Percentiles rank a stretch among this genome's conserved stretches.
phyloP scores from a whole-genome alignment of 2,113 vertebrate species.

The Phocoena phocoena region DNA sequence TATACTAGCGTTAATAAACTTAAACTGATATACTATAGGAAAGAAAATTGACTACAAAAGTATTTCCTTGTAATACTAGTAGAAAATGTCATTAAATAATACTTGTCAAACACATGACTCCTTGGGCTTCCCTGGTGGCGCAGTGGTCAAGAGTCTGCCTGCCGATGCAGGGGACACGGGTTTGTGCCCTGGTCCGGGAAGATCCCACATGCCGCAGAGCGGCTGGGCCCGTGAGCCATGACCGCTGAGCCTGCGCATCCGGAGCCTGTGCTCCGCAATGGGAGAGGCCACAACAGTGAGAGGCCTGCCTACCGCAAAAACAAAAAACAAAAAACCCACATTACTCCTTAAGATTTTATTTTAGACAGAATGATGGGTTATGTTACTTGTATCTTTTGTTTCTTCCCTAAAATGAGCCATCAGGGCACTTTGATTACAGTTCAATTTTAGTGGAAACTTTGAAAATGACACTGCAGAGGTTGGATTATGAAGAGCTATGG shows the following conservation, averaged over 20 bases:
- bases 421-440: background rate
- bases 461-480: background rate
- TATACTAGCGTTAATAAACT: background rate
- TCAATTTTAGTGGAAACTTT: conserved; percentile 45
- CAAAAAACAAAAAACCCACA: too few relatives aligned
- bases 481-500: background rate
- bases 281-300: too few relatives aligned
- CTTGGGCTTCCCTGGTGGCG: background rate
- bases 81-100: background rate
- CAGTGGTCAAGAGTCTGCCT: too few relatives aligned
- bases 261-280: too few relatives aligned
- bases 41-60: background rate
- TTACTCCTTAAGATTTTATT: conserved; percentile 5
- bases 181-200: too few relatives aligned
- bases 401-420: background rate
- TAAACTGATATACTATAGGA: background rate
- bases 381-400: background rate
- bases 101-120: background rate
- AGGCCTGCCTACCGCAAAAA: too few relatives aligned
- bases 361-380: background rate
- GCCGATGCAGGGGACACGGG: too few relatives aligned
- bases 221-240: too few relatives aligned
- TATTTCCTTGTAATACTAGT: background rate
- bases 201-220: too few relatives aligned
- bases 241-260: too few relatives aligned